phyloP scores from a whole-genome alignment of 2,113 vertebrate genomes.

The Pseudorectes ferrugineus region DNA sequence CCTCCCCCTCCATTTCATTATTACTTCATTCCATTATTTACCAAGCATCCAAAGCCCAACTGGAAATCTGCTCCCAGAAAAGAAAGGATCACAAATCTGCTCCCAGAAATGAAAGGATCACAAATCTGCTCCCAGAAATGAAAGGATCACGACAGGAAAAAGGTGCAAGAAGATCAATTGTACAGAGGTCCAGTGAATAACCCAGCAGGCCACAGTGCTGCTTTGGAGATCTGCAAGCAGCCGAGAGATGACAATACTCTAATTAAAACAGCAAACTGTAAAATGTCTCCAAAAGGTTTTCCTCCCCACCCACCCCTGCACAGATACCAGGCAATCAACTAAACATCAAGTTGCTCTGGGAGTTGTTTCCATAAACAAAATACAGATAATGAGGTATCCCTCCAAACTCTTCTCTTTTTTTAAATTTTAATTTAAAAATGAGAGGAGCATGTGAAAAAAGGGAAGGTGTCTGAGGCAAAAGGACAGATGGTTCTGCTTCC shows the following conservation, averaged over 20 bases:
- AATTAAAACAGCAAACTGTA: conserved; percentile 2
- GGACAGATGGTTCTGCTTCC: conserved; percentile 24
- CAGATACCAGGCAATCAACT: background rate
- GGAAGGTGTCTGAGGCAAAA: background rate
- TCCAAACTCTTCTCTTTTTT: background rate
- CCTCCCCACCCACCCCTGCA: background rate
- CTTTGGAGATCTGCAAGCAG: background rate
- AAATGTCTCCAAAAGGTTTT: background rate
- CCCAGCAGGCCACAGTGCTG: background rate
- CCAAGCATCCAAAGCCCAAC: background rate
- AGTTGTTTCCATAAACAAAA: background rate
- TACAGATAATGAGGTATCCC: background rate
- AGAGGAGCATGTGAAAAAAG: background rate
- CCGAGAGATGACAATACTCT: background rate
- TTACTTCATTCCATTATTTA: background rate
- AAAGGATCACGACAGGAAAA: background rate
- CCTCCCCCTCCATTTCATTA: background rate
- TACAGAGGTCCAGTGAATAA: background rate
- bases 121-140: background rate
- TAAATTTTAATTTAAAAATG: background rate
- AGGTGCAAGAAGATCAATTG: background rate
- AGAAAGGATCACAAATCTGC: background rate
- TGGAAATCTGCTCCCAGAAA: background rate
- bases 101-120: background rate
- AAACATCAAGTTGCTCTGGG: background rate